Evolutionary conservation across 2,797 vertebrate species (phyloP).

Genomic region (Acomys russatus): DNA sequence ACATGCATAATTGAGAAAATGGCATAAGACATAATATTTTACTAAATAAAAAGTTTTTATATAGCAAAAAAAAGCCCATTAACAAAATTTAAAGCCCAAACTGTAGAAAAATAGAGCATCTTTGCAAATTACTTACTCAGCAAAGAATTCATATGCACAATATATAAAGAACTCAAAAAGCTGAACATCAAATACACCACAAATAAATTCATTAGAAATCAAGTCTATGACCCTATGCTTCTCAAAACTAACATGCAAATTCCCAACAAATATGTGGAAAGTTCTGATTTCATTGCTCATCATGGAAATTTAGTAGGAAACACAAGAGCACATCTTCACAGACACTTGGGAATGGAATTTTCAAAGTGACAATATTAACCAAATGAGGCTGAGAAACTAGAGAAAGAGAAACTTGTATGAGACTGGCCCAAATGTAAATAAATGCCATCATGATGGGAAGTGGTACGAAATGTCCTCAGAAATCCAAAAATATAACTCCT

Average conservation of each 20-base stretch:
- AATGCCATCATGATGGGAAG: not conserved
- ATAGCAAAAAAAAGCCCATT: not conserved
- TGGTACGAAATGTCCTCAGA: not conserved
- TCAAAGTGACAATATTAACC: not conserved
- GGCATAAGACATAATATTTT: not conserved
- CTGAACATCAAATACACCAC: not conserved
- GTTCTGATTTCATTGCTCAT: not conserved
- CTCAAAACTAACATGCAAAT: not conserved
- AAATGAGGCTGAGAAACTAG: not conserved
- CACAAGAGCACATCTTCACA: not conserved
- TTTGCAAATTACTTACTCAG: not conserved
- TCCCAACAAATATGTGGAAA: not conserved
- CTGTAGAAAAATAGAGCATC: not conserved
- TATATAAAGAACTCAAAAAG: not conserved
- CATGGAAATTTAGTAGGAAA: not conserved
- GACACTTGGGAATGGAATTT: not conserved
- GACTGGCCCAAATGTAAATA: not conserved
- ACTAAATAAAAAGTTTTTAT: not conserved
- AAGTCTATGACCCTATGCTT: too few relatives aligned
- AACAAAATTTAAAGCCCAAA: not conserved
- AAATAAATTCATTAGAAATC: not conserved
- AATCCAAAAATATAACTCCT: not conserved
- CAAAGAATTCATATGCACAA: not conserved
- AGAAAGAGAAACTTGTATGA: not conserved
- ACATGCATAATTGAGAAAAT: not conserved